A percentile compares a stretch with the other conserved stretches of the same genome.
Evolutionary conservation across 1,140 invertebrate species (phyloP).

Genomic region (Mycetomoellerius zeteki): DNA sequence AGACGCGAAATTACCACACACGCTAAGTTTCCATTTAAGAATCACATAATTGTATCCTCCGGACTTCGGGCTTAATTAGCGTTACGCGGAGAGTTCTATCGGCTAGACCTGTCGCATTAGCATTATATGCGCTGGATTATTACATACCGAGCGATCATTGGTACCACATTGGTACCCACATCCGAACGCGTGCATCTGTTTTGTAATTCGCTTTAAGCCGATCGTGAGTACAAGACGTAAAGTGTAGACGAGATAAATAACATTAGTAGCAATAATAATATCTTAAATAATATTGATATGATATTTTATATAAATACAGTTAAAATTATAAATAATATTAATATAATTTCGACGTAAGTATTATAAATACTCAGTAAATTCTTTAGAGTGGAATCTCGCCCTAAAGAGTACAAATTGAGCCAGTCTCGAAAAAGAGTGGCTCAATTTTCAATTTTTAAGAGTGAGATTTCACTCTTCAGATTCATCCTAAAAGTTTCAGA

Average conservation of each 20-base stretch:
- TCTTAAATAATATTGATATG: no score
- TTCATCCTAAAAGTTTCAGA: no score
- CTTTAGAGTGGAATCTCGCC: no score
- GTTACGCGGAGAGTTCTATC: constrained; percentile 33
- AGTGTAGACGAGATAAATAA: background rate
- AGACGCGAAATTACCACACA: constrained; percentile 54
- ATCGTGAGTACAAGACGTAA: background rate
- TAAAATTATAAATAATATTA: background rate
- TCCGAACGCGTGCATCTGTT: background rate
- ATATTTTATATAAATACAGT: no score
- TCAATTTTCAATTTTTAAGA: no score
- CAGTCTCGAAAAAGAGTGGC: no score
- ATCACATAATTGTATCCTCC: constrained; percentile 48
- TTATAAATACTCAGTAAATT: no score
- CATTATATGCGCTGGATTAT: constrained; percentile 41
- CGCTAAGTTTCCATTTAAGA: constrained; percentile 55
- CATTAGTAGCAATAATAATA: background rate
- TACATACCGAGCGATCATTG: background rate
- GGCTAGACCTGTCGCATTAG: constrained; percentile 38
- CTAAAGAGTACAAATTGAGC: no score
- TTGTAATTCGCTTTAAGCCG: background rate
- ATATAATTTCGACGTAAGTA: background rate
- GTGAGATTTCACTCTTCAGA: no score
- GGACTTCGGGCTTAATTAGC: constrained; percentile 32
- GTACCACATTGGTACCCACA: background rate